Evolutionary conservation across 2,113 vertebrate species (phyloP), one percentile per base, ranked within the genome.

Genomic region (Hoplias malabaricus): DNA sequence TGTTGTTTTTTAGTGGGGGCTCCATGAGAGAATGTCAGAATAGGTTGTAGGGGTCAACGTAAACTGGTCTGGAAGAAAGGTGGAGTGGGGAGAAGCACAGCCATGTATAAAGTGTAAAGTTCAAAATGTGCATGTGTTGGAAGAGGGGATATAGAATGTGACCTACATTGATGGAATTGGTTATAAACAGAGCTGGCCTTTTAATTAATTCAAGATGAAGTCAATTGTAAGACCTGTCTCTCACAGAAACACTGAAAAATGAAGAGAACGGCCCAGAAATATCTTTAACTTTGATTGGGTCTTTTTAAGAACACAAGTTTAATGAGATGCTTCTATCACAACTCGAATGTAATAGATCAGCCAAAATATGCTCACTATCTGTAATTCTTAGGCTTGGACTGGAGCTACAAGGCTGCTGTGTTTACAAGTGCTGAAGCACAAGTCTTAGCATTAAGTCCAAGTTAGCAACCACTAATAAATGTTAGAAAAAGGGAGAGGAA

Each of bases 191-290:
- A 75, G 29, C 65, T 23, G 43, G 48, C 70, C 66, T 12, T 70
- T 69, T 75, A 80, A 80, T 63, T 80, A 33, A 75, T 53, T 42
- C 54, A 75, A 69, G 78, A 69, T 75, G 66, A 43, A 53, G 38
- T 23, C 34, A n/a, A 42, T 57, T 34, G 25, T 43, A 53, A 62
- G 36, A 14, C 48, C n/a, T 65, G 46, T 25, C 23, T 25, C 31
- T n/a, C 46, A 70, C 31, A 33, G 8, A 11, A 13, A 46, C 50
- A 7, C 69, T 34, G 36, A 11, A 56, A 27, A 10, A 46, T 23
- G 19, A 23, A 14, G 12, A 4, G 54, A 57, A 12, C 2, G 27
- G 27, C 54, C 12, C 5, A 3, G 48, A 2, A 8, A 21, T 16
- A 48, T 21, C 48, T 11, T 12, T 43, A 53, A 4, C 48, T 53